Base-by-base conservation (phyloP, 2,888 invertebrate species). In the Aplocera efformata region DNA sequence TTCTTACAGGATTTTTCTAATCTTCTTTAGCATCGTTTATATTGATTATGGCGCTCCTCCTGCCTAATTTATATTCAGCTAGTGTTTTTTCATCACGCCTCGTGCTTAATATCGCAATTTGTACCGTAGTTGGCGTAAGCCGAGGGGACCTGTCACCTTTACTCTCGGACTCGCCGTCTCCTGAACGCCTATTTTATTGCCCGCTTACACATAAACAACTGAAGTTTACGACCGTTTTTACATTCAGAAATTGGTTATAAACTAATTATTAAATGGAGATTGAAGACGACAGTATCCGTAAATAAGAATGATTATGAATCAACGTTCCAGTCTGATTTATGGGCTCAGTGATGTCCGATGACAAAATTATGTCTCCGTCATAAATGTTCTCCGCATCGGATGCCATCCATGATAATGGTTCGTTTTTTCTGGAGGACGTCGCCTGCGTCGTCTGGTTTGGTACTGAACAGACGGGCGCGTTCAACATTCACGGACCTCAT, bases 31-130 rank as follows among this genome's bases (percentile, higher is more conserved):
- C 81, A 88, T 89, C 89, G 84, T 89, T 89, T 89, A 88, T 89
- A 88, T 88, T 88, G 89, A 89, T 89, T 89, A 88, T 88, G 80
- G 85, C 79, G 82, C 72, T 75, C 71, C 78, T 79, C 78, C 73
- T 67, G 72, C 84, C 88, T 88, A 84, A 88, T 88, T 88, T 88
- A 88, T 88, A 88, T 88, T 88, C 88, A 83, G 85, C 79, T 80
- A 80, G 88, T 84, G 88, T 88, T 88, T 88, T 88, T 88, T 88
- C 88, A 88, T 88, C 88, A 88, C 86, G 82, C 79, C 76, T 73
- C 72, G 86, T 84, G 84, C 80, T 86, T 85, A 85, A 88, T 86
- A 86, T 86, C 81, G 83, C 86, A 80, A 84, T 86, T 86, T 84
- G 88, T 85, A 78, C 82, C 77, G 81, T 81, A 82, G 85, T 80